Base-by-base conservation (phyloP, 2,797 vertebrate species). In the Oreochromis grahami region DNA sequence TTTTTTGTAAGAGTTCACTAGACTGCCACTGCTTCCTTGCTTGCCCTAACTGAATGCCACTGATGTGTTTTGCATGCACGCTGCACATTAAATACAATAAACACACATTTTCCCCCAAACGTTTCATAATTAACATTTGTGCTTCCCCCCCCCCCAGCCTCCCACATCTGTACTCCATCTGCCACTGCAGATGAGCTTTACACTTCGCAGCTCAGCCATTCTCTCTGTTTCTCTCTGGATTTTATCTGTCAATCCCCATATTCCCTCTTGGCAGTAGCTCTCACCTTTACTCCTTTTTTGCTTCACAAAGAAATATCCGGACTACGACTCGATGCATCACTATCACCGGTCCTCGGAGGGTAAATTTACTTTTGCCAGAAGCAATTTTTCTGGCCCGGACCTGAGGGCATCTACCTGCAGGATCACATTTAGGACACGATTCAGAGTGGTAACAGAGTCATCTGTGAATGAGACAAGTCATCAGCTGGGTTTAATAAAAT, bases 81-180 rank as follows among this genome's bases (percentile, higher is more conserved):
- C 29, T 5, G 4, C 29, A 45, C 45, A 52, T 43, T 36, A 36
- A 63, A 36, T 13, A 63, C 58, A 63, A 2, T 70, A 52, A 55
- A 70, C 43, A 15, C 52, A 41, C 14, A 17, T 55, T 58, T 56
- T 8, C 53, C 68, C 36, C 41, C 32, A 58, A 55, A 45, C 0
- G 3, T 65, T 87, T 82, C 41, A 87, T 84, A 84, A 82, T 87
- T 79, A 84, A 87, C 58, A 34, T 38, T 48, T 38, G 24, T 43
- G 24, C n/a, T 81, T 3, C 5, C 76, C 26, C 1, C 76, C n/a
- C 26, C 24, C 1, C 76, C 43, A 34, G 85, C 52, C 45, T 81
- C 79, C 48, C 48, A 41, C 76, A 63, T 68, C 51, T 80, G 58
- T 29, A 34, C 80, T 72, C 34, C 77, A 80, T 87, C 58, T 85